Evolutionary conservation across 2,113 vertebrate species (phyloP).

Genomic region (Etheostoma cragini): DNA sequence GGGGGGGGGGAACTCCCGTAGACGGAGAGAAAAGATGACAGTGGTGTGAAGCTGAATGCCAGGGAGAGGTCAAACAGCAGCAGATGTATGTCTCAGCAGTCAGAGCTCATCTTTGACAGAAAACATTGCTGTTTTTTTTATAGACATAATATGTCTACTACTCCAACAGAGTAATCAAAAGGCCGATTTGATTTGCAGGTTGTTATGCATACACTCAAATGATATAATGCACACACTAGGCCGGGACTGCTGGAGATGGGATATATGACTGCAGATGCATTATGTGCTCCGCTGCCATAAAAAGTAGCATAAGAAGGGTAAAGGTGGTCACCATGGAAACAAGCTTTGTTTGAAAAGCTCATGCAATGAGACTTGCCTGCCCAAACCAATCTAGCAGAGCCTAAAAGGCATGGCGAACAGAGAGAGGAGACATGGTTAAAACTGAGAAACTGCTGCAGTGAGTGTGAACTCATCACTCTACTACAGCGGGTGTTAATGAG

Average conservation of each 20-base stretch:
- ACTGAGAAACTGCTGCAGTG: constrained; percentile 32
- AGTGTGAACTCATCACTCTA: background rate
- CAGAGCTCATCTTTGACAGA: constrained; percentile 41
- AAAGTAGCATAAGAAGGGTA: constrained; percentile 48
- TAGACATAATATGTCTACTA: background rate
- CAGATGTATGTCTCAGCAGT: constrained; percentile 42
- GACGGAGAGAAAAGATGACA: constrained; percentile 29
- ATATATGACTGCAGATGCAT: constrained; percentile 49
- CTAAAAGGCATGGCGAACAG: constrained; percentile 28
- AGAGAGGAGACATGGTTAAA: constrained; percentile 14
- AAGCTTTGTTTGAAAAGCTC: constrained; percentile 75
- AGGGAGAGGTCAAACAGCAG: constrained; percentile 26
- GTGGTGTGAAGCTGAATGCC: constrained; percentile 32
- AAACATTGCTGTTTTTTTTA: constrained; percentile 9
- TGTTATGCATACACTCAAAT: background rate
- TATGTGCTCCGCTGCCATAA: constrained; percentile 59
- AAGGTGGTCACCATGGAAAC: constrained; percentile 79
- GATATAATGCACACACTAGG: background rate
- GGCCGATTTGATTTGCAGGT: background rate
- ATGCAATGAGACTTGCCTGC: constrained; percentile 57
- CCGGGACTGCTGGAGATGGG: constrained; percentile 19
- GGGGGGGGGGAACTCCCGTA: background rate
- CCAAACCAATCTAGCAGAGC: constrained; percentile 32
- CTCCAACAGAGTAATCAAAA: background rate
- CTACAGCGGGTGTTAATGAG: constrained; percentile 30